A percentile compares a stretch with the other conserved stretches of the same genome.
Conservation (phyloP, 2,888 invertebrate genomes). For the Lasioglossum oenotherae region DNA sequence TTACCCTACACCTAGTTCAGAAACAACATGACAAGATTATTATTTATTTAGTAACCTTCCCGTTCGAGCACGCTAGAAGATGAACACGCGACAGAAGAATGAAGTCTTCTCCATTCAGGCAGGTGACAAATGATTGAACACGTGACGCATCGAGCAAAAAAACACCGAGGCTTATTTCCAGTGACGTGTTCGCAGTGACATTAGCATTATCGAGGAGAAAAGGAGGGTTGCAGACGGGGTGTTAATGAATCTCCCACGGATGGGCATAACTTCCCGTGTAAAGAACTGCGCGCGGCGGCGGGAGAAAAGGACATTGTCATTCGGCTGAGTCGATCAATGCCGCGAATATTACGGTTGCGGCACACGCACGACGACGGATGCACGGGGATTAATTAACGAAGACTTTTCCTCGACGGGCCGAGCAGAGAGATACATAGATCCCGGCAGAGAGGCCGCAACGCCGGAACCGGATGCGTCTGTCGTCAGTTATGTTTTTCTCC, state of each 20-base stretch:
- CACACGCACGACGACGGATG: conserved; percentile 24
- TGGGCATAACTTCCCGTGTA: conserved; percentile 17
- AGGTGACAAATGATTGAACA: conserved; percentile 4
- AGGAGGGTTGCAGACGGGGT: conserved; percentile 10
- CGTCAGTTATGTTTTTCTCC: conserved; percentile 76
- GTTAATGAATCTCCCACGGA: conserved; percentile 24
- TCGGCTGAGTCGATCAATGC: conserved; percentile 36
- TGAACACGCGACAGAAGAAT: background rate
- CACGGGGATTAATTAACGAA: conserved; percentile 77
- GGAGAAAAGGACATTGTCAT: conserved; percentile 58
- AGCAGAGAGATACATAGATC: conserved; percentile 43
- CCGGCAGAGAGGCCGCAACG: conserved; percentile 32
- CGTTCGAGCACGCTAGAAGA: background rate
- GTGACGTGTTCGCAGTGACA: conserved; percentile 14
- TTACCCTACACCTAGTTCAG: no score
- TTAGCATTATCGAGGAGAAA: conserved; percentile 11
- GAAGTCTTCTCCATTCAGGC: background rate
- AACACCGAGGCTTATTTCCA: background rate
- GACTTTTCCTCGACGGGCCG: conserved; percentile 64
- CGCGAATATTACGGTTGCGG: conserved; percentile 20
- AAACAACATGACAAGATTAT: background rate
- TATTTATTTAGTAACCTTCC: background rate
- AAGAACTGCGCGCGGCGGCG: background rate
- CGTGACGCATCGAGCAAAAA: background rate
- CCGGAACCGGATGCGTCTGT: conserved; percentile 81